Conservation (phyloP, 2,113 vertebrate species). For the Bothrops jararaca region DNA sequence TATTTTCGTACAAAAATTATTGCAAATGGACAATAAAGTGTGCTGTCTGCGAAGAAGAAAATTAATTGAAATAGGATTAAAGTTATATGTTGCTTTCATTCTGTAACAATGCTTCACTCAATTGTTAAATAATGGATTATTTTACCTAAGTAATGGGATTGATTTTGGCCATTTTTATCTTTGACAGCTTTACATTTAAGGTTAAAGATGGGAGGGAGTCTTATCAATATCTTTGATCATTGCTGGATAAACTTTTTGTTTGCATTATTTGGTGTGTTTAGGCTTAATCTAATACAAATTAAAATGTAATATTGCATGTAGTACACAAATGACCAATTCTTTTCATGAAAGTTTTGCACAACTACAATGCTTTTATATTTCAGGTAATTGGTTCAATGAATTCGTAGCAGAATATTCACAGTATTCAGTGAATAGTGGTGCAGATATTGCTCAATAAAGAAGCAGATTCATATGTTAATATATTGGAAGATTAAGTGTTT, state of each 20-base stretch:
- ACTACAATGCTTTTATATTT: neutral
- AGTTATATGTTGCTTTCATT: slow-evolving; percentile 71
- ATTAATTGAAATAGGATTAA: slow-evolving; percentile 82
- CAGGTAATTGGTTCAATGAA: neutral
- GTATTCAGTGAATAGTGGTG: neutral
- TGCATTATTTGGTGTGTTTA: neutral
- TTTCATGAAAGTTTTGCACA: neutral
- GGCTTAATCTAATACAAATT: neutral
- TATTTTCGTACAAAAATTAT: slow-evolving; percentile 70
- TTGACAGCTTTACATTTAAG: slow-evolving; percentile 55
- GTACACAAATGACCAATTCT: neutral
- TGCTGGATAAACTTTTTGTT: neutral
- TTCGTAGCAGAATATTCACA: neutral
- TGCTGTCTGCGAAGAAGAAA: slow-evolving; percentile 74
- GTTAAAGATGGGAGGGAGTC: slow-evolving; percentile 30
- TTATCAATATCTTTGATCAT: slow-evolving; percentile 33
- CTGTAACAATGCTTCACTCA: slow-evolving; percentile 70
- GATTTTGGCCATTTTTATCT: slow-evolving; percentile 68
- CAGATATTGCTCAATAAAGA: neutral
- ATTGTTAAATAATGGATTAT: slow-evolving; percentile 72
- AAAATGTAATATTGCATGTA: neutral
- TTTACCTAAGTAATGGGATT: slow-evolving; percentile 63
- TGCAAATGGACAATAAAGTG: slow-evolving; percentile 85
- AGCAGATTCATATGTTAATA: neutral
- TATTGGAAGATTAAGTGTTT: neutral